Conservation (phyloP, 2,797 vertebrate species). For the Acanthopagrus latus region DNA sequence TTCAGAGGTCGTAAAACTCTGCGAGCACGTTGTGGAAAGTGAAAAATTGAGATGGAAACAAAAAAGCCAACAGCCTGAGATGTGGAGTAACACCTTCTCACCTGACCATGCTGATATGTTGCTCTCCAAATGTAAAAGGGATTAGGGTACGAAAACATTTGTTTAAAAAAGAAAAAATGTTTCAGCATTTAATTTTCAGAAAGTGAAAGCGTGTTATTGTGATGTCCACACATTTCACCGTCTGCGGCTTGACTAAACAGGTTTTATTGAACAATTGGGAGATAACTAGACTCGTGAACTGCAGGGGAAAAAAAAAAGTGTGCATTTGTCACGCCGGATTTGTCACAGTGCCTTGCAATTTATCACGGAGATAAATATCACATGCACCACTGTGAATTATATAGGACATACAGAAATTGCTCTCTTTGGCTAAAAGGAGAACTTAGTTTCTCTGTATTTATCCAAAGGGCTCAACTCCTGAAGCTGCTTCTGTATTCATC, state of each 20-base stretch:
- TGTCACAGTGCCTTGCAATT: constrained; percentile 20
- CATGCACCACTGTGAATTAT: constrained; percentile 30
- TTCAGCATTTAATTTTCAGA: not conserved
- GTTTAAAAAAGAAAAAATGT: not conserved
- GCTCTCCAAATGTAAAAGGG: not conserved
- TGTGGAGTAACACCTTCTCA: not conserved
- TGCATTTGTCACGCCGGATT: constrained; percentile 37
- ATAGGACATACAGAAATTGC: constrained; percentile 26
- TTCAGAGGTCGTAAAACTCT: constrained; percentile 37
- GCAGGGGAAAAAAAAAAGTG: not conserved
- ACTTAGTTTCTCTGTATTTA: not conserved
- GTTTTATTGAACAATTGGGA: not conserved
- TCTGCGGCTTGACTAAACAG: constrained; percentile 11
- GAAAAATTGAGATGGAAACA: constrained; percentile 13
- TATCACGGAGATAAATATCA: constrained; percentile 46
- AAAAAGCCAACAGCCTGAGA: constrained; percentile 6
- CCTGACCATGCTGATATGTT: not conserved
- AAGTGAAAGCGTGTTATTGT: not conserved
- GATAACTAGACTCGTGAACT: constrained; percentile 17
- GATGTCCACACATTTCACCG: not conserved
- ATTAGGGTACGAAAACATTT: constrained; percentile 1
- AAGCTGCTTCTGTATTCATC: not conserved
- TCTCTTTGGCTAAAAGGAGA: not conserved
- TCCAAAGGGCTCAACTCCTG: not conserved
- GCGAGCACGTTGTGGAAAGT: not conserved